Evolutionary conservation across 2,888 invertebrate genomes (phyloP).

Genomic region (Nycteola revayana): DNA sequence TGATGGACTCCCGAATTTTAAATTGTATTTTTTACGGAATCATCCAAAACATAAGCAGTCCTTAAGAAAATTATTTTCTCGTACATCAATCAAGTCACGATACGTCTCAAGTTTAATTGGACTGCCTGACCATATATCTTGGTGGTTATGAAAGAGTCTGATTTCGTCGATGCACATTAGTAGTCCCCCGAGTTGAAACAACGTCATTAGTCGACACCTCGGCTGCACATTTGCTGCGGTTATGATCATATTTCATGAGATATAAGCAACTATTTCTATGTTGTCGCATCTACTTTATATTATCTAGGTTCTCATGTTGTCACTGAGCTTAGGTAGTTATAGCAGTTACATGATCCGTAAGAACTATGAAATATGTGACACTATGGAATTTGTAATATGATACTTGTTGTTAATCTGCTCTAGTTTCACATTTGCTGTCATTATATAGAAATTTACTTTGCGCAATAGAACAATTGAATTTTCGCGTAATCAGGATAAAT

Average conservation of each 20-base stretch:
- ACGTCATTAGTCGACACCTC: conserved; percentile 45
- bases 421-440: conserved; percentile 16
- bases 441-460: conserved; percentile 13
- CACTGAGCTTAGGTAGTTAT: conserved; percentile 18
- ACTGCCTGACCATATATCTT: conserved; percentile 44
- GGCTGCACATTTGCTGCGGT: conserved; percentile 39
- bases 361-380: conserved; percentile 13
- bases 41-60: conserved; percentile 22
- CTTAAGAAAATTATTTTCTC: conserved; percentile 36
- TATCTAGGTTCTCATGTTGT: conserved; percentile 24
- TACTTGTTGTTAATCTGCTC: conserved; percentile 10
- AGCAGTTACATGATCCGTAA: conserved; percentile 13
- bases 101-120: conserved; percentile 48
- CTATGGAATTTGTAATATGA: conserved; percentile 14
- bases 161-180: conserved; percentile 35
- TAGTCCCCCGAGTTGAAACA: conserved; percentile 23
- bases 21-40: conserved; percentile 24
- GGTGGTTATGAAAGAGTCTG: conserved; percentile 38
- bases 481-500: too few species aligned
- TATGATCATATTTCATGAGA: conserved; percentile 38
- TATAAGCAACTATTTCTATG: conserved; percentile 34
- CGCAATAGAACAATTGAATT: not conserved
- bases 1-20: conserved; percentile 27
- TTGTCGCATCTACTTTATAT: conserved; percentile 2
- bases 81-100: conserved; percentile 47